Percentiles rank a stretch among this genome's conserved stretches.
These are phyloP conservation scores for Enteromius paludinosus DNA, from an alignment of 2,797 vertebrate species.

Conservation along the genomic window DNA sequence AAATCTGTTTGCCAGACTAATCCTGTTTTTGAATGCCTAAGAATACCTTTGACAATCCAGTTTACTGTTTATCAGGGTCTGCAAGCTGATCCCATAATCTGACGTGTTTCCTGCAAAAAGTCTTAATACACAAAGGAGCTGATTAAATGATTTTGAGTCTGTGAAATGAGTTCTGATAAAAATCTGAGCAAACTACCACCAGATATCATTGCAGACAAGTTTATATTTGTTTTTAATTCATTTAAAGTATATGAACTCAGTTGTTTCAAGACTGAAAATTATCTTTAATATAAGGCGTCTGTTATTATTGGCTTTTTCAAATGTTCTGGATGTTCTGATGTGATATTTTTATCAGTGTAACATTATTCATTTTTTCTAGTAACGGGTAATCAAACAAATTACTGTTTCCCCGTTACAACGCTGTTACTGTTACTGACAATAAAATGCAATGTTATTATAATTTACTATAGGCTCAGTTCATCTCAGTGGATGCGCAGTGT, in stretches of 20 bases:
- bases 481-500: too few relatives aligned
- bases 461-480: too few relatives aligned
- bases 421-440: too few relatives aligned
- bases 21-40: slow-evolving; percentile 1
- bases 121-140: background rate
- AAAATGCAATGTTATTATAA: too few relatives aligned
- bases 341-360: background rate
- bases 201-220: background rate
- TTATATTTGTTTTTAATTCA: background rate
- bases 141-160: background rate
- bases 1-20: slow-evolving; percentile 17
- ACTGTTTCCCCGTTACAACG: too few relatives aligned
- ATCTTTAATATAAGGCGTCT: background rate
- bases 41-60: slow-evolving; percentile 6
- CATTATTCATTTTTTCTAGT: too few relatives aligned
- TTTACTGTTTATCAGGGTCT: slow-evolving; percentile 25
- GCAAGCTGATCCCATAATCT: background rate
- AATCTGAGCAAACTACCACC: background rate
- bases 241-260: background rate
- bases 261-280: background rate
- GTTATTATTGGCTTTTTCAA: background rate
- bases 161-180: background rate
- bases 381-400: too few relatives aligned
- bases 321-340: background rate
- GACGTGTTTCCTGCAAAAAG: background rate